phyloP scores from a whole-genome alignment of 2,888 invertebrate genomes.

The Odontothrips loti region DNA sequence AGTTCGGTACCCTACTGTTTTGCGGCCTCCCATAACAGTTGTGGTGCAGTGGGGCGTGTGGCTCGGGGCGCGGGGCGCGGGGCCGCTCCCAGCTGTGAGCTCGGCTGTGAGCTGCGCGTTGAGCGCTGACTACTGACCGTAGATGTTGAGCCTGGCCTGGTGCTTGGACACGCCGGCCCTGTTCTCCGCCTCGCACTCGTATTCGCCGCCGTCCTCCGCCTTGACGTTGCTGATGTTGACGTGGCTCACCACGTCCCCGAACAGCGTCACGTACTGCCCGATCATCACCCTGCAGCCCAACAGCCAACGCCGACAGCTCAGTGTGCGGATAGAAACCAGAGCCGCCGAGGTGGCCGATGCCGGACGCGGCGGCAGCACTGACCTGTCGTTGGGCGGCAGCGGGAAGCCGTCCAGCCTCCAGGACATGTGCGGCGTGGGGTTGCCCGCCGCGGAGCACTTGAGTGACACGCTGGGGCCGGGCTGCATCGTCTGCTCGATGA shows the following conservation, averaged over 20 bases:
- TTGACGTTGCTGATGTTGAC: slow-evolving; percentile 50
- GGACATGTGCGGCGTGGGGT: slow-evolving; percentile 53
- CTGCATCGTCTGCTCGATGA: slow-evolving; percentile 51
- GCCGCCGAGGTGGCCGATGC: no score
- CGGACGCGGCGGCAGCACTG: slow-evolving; percentile 27
- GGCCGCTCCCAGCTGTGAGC: no score
- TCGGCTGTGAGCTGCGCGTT: no score
- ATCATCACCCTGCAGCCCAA: slow-evolving; percentile 46
- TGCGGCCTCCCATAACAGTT: no score
- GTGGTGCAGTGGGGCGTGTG: no score
- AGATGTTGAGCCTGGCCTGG: slow-evolving; percentile 53
- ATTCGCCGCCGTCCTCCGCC: slow-evolving; percentile 54
- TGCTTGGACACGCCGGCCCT: slow-evolving; percentile 50
- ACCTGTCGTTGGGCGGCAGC: slow-evolving; percentile 50
- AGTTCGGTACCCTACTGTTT: no score
- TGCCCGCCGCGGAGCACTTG: slow-evolving; percentile 49
- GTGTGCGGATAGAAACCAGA: no score
- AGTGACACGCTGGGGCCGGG: slow-evolving; percentile 51
- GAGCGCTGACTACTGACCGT: slow-evolving; percentile 54
- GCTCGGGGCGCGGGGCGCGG: no score
- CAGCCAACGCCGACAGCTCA: not conserved
- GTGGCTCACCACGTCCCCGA: slow-evolving; percentile 52
- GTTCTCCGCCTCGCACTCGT: slow-evolving; percentile 53
- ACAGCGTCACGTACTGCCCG: slow-evolving; percentile 51
- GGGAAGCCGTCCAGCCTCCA: slow-evolving; percentile 52